Evolutionary conservation across 2,888 invertebrate species (phyloP).

Genomic region (Drosophila cognata): DNA sequence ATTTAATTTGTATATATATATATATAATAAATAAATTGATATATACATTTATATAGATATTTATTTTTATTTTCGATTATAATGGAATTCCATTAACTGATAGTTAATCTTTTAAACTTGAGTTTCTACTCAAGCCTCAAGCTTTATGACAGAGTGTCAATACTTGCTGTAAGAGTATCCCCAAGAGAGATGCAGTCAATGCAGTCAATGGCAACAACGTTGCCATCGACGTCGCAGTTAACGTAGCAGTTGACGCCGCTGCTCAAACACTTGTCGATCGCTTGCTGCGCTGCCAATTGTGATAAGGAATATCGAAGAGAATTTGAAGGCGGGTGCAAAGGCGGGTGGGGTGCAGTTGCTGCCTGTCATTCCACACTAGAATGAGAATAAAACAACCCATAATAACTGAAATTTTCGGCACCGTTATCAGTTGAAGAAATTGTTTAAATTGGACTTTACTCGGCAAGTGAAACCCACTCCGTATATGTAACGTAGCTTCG

Average conservation of each 20-base stretch:
- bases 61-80: neutral
- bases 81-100: neutral
- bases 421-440: constrained; percentile 60
- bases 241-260: constrained; percentile 24
- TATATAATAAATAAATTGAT: no score
- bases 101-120: neutral
- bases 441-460: constrained; percentile 64
- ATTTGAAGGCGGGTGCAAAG: constrained; percentile 13
- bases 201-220: constrained; percentile 4
- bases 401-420: constrained; percentile 55
- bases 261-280: constrained; percentile 54
- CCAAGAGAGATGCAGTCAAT: constrained; percentile 11
- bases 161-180: neutral
- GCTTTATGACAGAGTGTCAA: neutral
- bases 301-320: constrained; percentile 49
- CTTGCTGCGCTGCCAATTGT: constrained; percentile 37
- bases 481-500: constrained; percentile 13
- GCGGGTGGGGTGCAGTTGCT: constrained; percentile 15
- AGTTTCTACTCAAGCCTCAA: neutral
- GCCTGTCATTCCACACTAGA: constrained; percentile 33
- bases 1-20: no score
- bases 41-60: no score
- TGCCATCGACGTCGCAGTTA: neutral
- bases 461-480: constrained; percentile 19
- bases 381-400: constrained; percentile 39